Evolutionary conservation across 2,797 vertebrate genomes (phyloP).

Genomic region (Synanceia verrucosa): DNA sequence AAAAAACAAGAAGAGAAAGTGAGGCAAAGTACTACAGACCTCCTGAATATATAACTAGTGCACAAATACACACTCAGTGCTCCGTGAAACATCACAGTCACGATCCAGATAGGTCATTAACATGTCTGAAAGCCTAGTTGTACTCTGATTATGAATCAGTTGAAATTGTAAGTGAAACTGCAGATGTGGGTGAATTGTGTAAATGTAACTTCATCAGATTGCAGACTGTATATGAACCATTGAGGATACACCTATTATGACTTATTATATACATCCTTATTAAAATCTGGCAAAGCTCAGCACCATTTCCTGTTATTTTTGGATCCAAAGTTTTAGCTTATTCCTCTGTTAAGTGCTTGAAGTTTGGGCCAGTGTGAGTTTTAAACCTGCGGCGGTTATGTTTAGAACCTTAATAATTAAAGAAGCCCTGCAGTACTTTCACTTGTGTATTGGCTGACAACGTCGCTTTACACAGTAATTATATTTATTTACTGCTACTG

Average conservation of each 20-base stretch:
- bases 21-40: too few relatives aligned
- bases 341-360: background rate
- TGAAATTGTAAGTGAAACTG: too few relatives aligned
- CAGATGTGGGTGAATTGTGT: too few relatives aligned
- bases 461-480: constrained; percentile 27
- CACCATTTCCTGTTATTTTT: background rate
- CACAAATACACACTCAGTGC: too few relatives aligned
- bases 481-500: constrained; percentile 42
- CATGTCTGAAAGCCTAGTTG: too few relatives aligned
- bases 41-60: too few relatives aligned
- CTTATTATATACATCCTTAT: background rate
- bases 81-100: too few relatives aligned
- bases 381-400: constrained; percentile 24
- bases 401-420: constrained; percentile 20
- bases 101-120: too few relatives aligned
- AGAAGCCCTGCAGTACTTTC: background rate
- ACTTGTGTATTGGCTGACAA: constrained; percentile 11
- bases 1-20: too few relatives aligned
- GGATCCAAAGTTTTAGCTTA: background rate
- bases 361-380: background rate
- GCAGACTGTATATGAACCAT: background rate
- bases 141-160: too few relatives aligned
- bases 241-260: background rate
- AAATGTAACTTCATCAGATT: too few relatives aligned
- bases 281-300: background rate